Conservation (phyloP, 2,113 vertebrate species). For the Lagopus muta region DNA sequence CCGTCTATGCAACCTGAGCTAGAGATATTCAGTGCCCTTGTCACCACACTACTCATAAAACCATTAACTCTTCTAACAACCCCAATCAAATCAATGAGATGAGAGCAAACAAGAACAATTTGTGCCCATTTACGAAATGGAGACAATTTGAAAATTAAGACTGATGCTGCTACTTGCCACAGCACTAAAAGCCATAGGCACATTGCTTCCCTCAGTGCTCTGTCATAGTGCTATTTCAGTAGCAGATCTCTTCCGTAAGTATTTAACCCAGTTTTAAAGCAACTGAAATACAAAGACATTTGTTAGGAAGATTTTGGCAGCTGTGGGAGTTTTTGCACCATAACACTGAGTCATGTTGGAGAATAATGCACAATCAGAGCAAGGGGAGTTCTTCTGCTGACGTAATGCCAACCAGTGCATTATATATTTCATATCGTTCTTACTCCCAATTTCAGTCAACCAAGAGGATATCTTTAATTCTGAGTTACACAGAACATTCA, state of each 20-base stretch:
- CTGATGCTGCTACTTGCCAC: not conserved
- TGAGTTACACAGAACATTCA: not conserved
- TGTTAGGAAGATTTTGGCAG: not conserved
- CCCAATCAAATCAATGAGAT: not conserved
- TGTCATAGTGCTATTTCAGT: not conserved
- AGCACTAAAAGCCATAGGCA: not conserved
- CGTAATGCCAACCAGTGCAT: fast-evolving
- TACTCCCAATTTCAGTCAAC: not conserved
- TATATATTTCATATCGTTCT: not conserved
- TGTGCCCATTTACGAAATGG: not conserved
- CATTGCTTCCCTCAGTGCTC: not conserved
- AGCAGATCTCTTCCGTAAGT: not conserved
- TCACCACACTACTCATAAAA: not conserved
- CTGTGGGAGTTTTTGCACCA: not conserved
- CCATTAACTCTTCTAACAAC: slow-evolving; percentile 18
- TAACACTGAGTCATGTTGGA: not conserved
- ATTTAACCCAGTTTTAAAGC: not conserved
- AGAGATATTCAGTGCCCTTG: not conserved
- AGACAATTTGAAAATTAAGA: not conserved
- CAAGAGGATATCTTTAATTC: not conserved
- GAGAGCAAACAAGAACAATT: not conserved
- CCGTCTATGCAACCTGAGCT: not conserved
- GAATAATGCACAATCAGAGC: not conserved
- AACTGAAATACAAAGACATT: not conserved
- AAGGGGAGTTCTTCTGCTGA: not conserved